Percentiles rank a stretch among this genome's conserved stretches.
Conservation (phyloP, 2,888 invertebrate species). For the Cataglyphis altisquamis region DNA sequence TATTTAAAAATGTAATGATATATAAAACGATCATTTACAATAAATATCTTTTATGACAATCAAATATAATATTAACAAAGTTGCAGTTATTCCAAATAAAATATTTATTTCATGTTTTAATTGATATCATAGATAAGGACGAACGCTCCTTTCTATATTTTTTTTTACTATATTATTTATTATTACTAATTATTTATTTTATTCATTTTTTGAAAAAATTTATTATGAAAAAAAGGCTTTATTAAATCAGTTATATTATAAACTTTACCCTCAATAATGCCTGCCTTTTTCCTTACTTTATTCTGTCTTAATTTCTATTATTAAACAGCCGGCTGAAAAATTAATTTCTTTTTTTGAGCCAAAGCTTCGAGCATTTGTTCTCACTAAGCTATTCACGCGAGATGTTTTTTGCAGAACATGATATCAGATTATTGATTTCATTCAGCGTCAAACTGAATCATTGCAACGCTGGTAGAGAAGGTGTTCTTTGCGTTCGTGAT, state of each 20-base stretch:
- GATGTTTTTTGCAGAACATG: conserved; percentile 16
- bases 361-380: conserved; percentile 15
- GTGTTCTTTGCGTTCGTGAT: conserved; percentile 22
- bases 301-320: neutral
- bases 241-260: too few relatives aligned
- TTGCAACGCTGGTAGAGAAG: neutral
- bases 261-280: too few relatives aligned
- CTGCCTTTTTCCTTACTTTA: too few relatives aligned
- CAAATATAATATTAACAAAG: neutral
- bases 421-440: conserved; percentile 18
- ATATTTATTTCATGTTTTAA: neutral
- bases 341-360: conserved; percentile 13
- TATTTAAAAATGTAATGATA: neutral
- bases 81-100: neutral
- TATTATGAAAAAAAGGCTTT: too few relatives aligned
- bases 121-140: neutral
- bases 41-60: neutral
- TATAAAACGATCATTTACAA: neutral
- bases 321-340: conserved; percentile 4
- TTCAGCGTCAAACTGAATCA: conserved; percentile 30
- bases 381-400: conserved; percentile 29
- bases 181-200: too few relatives aligned
- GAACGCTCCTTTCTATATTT: neutral
- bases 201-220: too few relatives aligned
- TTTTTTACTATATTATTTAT: too few relatives aligned